Evolutionary conservation across 2,797 vertebrate genomes (phyloP), one percentile per base, ranked within the genome.

Genomic region (Cossypha heuglini): DNA sequence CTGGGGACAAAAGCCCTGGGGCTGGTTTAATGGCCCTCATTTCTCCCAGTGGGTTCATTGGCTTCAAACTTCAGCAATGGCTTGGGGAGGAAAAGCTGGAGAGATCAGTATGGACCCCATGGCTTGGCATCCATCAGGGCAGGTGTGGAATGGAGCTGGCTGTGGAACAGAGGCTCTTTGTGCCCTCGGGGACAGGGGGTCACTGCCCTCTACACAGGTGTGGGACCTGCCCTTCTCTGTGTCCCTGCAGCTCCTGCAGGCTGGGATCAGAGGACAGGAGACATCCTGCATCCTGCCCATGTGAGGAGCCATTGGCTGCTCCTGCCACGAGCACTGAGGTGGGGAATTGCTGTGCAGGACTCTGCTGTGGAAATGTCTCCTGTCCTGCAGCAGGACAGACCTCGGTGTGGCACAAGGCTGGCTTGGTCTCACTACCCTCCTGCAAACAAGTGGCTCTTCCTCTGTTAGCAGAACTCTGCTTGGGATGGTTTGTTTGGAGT

Each of bases 21-120:
- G 52, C 40, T 93, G 71, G 84, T 97, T 85, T 97, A 95, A 97
- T 98, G 95, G 0, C 43, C 72, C 69, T 95, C 58, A 93, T 24
- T 51, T 86, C 52, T 93, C 68, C 72, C 38, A 93, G 61, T 94
- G 97, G 97, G 96, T 40, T 76, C 0, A 0, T 28, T 91, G 76
- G 57, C 62, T 90, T 71, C 66, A 54, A 31, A 48, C 28, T 13
- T 9, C 16, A 73, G 55, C 4, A 1, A 7, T 51, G 67, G 33
- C 88, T 92, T 54, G 1, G 20, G 29, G 14, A n/a, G 11, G n/a
- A 51, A 55, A 51, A 31, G 2, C 35, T 25, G 48, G 46, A 45
- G 54, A 46, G 38, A 22, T 95, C 61, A 68, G 74, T 16, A 38
- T 19, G 67, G 82, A 15, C 40, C 42, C 46, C 37, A 2, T 0